Conservation (phyloP, 2,888 invertebrate genomes). For the Linnaemya tessellans region DNA sequence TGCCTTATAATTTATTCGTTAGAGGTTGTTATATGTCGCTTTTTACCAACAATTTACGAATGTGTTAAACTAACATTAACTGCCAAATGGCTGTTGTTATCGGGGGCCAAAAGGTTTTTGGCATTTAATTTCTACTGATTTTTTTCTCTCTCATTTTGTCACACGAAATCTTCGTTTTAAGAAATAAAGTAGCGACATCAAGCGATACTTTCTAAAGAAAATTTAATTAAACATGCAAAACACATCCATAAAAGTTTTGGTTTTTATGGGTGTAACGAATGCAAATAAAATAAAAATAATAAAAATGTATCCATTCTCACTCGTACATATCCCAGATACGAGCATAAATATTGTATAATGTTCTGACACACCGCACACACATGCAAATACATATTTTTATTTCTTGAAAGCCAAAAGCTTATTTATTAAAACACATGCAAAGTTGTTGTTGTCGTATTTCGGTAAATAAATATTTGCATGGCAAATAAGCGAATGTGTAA, state of each 20-base stretch:
- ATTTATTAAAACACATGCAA: conserved; percentile 22
- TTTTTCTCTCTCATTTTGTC: conserved; percentile 16
- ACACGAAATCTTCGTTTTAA: conserved; percentile 31
- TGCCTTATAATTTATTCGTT: background rate
- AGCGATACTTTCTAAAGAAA: conserved; percentile 49
- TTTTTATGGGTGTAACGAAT: conserved; percentile 67
- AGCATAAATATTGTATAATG: conserved; percentile 36
- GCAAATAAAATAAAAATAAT: conserved; percentile 40
- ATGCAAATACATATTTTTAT: background rate
- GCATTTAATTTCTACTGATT: conserved; percentile 9
- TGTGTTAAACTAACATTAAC: conserved; percentile 50
- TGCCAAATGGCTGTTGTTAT: conserved; percentile 42
- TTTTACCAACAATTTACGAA: conserved; percentile 25
- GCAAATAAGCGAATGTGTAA: conserved; percentile 52
- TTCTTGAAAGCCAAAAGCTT: background rate
- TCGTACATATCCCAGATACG: background rate
- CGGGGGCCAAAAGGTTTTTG: conserved; percentile 43
- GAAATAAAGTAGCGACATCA: background rate
- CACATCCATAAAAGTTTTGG: conserved; percentile 63
- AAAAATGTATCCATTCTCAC: conserved; percentile 25
- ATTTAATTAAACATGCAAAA: conserved; percentile 72
- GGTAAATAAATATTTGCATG: conserved; percentile 47
- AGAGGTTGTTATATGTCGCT: too few species aligned
- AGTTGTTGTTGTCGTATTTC: conserved; percentile 8
- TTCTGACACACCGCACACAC: conserved; percentile 21